Evolutionary conservation across 2,888 invertebrate species (phyloP), one percentile per base, ranked within the genome.

Genomic region (Bibio marci): DNA sequence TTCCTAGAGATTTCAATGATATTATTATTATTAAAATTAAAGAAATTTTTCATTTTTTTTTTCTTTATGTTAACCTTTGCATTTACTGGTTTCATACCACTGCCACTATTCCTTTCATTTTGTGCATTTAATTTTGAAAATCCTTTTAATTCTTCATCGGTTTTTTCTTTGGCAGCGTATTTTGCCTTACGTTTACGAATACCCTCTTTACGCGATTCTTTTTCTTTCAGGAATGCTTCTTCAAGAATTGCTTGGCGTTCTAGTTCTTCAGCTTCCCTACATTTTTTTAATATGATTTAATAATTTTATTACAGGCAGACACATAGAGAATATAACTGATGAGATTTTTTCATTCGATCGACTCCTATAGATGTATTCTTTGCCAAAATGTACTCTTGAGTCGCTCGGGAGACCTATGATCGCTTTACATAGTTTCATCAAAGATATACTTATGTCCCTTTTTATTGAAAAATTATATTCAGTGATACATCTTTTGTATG

Each of bases 111-210:
- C n/a, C 56, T 48, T 27, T 53, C 43, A 30, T 59, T 45, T 13
- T 54, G 55, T 3, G 58, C 60, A 4, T 69, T 66, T 39, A 66
- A 67, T 41, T 67, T 68, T 0, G 59, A 53, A 50, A 67, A 68
- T 30, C 65, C 68, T 5, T 55, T 57, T 13, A 65, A 49, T 27
- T 62, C 63, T 19, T 58, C 61, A 31, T 63, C 63, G 3, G 60
- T 65, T 41, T 75, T 66, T 49, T 73, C 77, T 0, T 76, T 75
- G 3, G 74, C 69, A 46, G 69, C 67, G 53, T 73, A 74, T 28
- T 67, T 72, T 48, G 67, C 66, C 47, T 70, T 69, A 28, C 72
- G 59, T 50, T 68, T 67, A 38, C 69, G 58, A 30, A 63, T 53
- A 43, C 57, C 56, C 44, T 61, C 58, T 32, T 64, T 62, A 45